phyloP scores from a whole-genome alignment of 2,888 invertebrate genomes.

The Galeruca laticollis region DNA sequence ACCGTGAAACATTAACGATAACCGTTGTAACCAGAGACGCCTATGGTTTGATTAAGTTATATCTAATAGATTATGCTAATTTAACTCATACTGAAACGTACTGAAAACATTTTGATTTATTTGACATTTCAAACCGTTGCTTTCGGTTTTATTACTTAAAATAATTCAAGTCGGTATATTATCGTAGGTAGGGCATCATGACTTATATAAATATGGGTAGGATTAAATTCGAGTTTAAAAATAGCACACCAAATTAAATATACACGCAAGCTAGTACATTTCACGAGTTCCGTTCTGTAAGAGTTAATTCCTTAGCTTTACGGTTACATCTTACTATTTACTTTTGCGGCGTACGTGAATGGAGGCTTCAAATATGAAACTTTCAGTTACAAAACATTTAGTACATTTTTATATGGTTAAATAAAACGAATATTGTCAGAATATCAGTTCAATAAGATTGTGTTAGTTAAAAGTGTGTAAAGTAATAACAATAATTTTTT shows the following conservation, averaged over 20 bases:
- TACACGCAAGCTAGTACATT: constrained; percentile 53
- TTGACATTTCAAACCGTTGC: constrained; percentile 24
- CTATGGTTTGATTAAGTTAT: background rate
- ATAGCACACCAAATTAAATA: constrained; percentile 56
- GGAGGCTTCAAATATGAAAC: background rate
- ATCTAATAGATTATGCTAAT: constrained; percentile 15
- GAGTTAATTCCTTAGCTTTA: constrained; percentile 43
- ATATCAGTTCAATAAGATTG: too few species aligned
- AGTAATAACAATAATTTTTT: too few species aligned
- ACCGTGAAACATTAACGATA: too few species aligned
- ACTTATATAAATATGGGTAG: constrained; percentile 57
- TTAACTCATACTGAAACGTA: background rate
- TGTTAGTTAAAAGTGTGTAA: too few species aligned
- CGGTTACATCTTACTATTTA: constrained; percentile 24
- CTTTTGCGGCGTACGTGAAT: background rate
- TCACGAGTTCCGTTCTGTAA: constrained; percentile 50
- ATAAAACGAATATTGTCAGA: background rate
- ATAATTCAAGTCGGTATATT: constrained; percentile 16
- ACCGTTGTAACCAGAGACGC: background rate
- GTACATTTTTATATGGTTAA: background rate
- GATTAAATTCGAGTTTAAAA: constrained; percentile 49
- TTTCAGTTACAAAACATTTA: background rate
- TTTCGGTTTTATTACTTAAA: constrained; percentile 23
- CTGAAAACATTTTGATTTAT: constrained; percentile 24
- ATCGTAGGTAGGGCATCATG: constrained; percentile 48